phyloP scores from a whole-genome alignment of 2,113 vertebrate genomes.

The Bostrychus sinensis region DNA sequence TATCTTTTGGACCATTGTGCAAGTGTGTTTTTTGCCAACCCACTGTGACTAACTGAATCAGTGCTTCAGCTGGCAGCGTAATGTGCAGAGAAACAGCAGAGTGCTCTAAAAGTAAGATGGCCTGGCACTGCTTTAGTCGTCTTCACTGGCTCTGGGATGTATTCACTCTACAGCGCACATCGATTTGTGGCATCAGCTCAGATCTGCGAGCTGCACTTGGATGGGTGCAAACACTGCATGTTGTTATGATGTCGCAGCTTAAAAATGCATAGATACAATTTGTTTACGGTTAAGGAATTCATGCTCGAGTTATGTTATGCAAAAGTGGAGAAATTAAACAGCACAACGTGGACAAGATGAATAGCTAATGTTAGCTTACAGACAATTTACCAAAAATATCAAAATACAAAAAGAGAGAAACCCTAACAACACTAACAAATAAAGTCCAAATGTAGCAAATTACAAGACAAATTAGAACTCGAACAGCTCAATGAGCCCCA shows the following conservation, averaged over 20 bases:
- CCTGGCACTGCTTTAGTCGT: not conserved
- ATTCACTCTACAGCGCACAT: conserved; percentile 8
- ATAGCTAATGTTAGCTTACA: not conserved
- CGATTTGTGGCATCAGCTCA: conserved; percentile 5
- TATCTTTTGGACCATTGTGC: not conserved
- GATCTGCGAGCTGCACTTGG: not conserved
- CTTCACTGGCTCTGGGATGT: not conserved
- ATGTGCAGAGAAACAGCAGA: not conserved
- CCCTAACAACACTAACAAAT: too few relatives aligned
- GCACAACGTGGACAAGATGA: not conserved
- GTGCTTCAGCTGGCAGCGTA: not conserved
- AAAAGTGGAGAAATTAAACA: not conserved
- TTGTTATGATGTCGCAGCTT: not conserved
- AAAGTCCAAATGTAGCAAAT: too few relatives aligned
- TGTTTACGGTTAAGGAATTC: not conserved
- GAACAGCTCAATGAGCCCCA: not conserved
- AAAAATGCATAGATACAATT: not conserved
- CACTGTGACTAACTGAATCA: not conserved
- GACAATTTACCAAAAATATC: not conserved
- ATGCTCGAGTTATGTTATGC: not conserved
- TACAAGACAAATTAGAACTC: too few relatives aligned
- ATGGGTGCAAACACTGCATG: not conserved
- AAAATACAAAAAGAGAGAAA: not conserved
- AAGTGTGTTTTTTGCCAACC: not conserved
- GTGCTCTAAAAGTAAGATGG: not conserved